Evolutionary conservation across 2,888 invertebrate genomes (phyloP), one percentile per base, ranked within the genome.

Genomic region (Acronicta alni): DNA sequence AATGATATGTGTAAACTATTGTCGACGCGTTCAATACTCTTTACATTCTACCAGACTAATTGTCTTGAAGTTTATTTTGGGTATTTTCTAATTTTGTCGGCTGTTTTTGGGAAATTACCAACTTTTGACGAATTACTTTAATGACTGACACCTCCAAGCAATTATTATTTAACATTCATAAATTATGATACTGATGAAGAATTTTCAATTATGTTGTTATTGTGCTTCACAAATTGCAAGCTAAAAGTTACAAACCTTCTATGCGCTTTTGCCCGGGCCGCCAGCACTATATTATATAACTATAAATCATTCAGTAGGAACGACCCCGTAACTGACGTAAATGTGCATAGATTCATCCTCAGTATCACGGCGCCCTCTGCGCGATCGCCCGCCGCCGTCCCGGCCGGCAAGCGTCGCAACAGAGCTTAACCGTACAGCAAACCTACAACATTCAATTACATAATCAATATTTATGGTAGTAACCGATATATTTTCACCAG

Each of bases 281-380:
- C 73, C 43, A 46, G 43, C 51, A 41, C 44, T 38, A 43, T 55
- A 60, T 60, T 67, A 60, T 55, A 49, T 73, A 73, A 68, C 74
- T 47, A 67, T 73, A 73, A 68, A 67, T 67, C 51, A 51, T 55
- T 67, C 26, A 68, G 67, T 60, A 55, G 44, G 44, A 55, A 68
- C 73, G 55, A 73, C 69, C 67, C 62, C 51, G 55, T 51, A 38
- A 42, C 68, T 67, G 67, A 60, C 67, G 74, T 60, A 73, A 72
- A 68, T 73, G 73, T 68, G 67, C 67, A 73, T 73, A 73, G 72
- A 72, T 72, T 72, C 69, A 55, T 67, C 73, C 67, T 59, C 72
- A 68, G 67, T 68, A 73, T 55, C 44, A 60, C 62, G 69, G 67
- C 73, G 67, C 67, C 62, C 73, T 68, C 55, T 41, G 44, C 67